Evolutionary conservation across 2,888 invertebrate species (phyloP).

Genomic region (Drosophila picticornis): DNA sequence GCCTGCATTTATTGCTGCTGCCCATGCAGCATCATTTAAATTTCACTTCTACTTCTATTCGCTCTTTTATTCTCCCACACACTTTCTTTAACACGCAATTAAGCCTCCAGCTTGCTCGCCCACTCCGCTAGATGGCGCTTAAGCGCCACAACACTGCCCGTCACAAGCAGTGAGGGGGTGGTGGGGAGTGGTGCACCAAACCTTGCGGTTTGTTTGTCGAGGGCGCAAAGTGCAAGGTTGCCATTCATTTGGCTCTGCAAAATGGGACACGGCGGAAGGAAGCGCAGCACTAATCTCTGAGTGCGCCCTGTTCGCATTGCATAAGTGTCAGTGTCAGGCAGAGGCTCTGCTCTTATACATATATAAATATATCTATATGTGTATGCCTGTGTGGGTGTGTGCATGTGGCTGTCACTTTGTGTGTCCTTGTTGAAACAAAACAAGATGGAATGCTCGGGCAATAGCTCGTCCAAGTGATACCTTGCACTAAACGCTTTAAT

Average conservation of each 20-base stretch:
- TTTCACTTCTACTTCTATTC: conserved; percentile 8
- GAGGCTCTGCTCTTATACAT: conserved; percentile 26
- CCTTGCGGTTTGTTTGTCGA: conserved; percentile 70
- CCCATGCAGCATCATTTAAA: conserved; percentile 49
- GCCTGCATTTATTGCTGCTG: conserved; percentile 40
- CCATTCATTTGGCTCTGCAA: conserved; percentile 67
- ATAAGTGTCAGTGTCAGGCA: conserved; percentile 73
- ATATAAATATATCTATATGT: conserved; percentile 19
- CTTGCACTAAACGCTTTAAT: background rate
- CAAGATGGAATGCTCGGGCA: conserved; percentile 16
- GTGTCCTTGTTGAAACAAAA: conserved; percentile 67
- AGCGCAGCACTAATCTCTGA: conserved; percentile 74
- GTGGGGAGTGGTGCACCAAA: conserved; percentile 27
- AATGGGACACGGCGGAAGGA: conserved; percentile 65
- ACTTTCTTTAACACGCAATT: conserved; percentile 53
- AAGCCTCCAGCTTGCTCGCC: conserved; percentile 30
- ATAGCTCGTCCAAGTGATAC: conserved; percentile 16
- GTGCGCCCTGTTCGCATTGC: conserved; percentile 70
- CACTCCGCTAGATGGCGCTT: conserved; percentile 32
- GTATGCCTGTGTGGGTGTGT: conserved; percentile 30
- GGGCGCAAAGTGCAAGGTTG: conserved; percentile 77
- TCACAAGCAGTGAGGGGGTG: background rate
- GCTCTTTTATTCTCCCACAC: background rate
- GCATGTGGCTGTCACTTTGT: conserved; percentile 54
- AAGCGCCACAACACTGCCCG: conserved; percentile 18